Conservation (phyloP, 2,888 invertebrate species). For the Epinotia brunnichana region DNA sequence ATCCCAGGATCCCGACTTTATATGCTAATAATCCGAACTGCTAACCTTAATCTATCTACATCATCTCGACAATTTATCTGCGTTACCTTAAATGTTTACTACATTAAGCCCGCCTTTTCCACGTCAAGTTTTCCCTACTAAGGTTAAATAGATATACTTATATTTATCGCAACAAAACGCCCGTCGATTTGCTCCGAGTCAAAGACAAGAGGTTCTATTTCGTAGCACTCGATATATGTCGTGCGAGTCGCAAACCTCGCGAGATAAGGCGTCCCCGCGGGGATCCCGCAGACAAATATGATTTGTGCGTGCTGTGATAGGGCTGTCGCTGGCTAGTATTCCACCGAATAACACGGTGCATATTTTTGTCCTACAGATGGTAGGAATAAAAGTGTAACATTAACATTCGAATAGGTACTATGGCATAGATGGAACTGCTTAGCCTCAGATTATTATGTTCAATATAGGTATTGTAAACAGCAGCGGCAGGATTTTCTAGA, state of each 20-base stretch:
- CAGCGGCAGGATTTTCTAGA: no score
- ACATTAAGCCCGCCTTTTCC: constrained; percentile 2
- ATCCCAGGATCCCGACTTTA: no score
- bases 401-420: not conserved
- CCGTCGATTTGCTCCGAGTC: constrained; percentile 11
- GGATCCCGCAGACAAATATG: constrained; percentile 46
- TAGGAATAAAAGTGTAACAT: not conserved
- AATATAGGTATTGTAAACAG: no score
- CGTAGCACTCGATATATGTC: constrained; percentile 33
- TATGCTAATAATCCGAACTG: no score
- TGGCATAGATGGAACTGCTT: not conserved
- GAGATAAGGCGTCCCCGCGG: constrained; percentile 43
- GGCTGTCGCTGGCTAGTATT: constrained; percentile 16
- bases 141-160: not conserved
- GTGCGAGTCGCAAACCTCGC: constrained; percentile 20
- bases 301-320: constrained; percentile 49
- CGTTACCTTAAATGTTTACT: not conserved
- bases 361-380: not conserved
- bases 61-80: not conserved
- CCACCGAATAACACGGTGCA: not conserved
- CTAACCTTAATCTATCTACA: not conserved
- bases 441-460: no score
- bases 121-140: not conserved
- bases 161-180: constrained; percentile 15
- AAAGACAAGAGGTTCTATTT: constrained; percentile 25